Base-by-base conservation (phyloP, 2,113 vertebrate genomes). In the Tympanuchus pallidicinctus region DNA sequence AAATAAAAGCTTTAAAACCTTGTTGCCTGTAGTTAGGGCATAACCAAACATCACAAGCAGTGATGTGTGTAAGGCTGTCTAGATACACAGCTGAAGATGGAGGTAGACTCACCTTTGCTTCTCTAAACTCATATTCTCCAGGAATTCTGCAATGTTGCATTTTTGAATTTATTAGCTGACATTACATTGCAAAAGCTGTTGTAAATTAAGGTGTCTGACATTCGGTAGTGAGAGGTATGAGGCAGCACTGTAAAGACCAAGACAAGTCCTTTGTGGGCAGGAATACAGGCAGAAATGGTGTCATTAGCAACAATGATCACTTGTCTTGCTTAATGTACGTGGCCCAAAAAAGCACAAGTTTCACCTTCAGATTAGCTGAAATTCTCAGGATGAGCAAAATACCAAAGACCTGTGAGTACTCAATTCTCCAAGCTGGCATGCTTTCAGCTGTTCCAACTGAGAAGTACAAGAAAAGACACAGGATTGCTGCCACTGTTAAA, bases 1-100 rank as follows among this genome's bases (percentile, higher is more conserved):
- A 96, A 96, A 93, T 95, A 96, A 93, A 96, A 96, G 92, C 82
- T 90, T 92, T 91, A 94, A 96, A 96, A 89, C 57, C 85, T 91
- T 90, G 73, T 83, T 95, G 95, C 82, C 82, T 92, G 54, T 75
- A 90, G 88, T 92, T 80, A 95, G 78, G 61, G 38, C 81, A 85
- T 61, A 84, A 84, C n/a, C 81, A 90, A 59, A 61, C 89, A 81
- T 93, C 81, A 63, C 91, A 93, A 95, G 80, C 9, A 54, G n/a
- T 88, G 38, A 38, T 38, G 52, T 13, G 8, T 0, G 3, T 45
- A 82, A 80, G 72, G 65, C 20, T 83, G 75, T 12, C 24, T 20
- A 74, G 72, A 78, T 47, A 21, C 60, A 19, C 13, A 71, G 82
- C 69, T 77, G 67, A 92, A 82, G 82, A 90, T 13, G 60, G 69